These are phyloP conservation scores for Hippolais icterina DNA, from an alignment of 2,113 vertebrate genomes.

Conservation along the genomic window DNA sequence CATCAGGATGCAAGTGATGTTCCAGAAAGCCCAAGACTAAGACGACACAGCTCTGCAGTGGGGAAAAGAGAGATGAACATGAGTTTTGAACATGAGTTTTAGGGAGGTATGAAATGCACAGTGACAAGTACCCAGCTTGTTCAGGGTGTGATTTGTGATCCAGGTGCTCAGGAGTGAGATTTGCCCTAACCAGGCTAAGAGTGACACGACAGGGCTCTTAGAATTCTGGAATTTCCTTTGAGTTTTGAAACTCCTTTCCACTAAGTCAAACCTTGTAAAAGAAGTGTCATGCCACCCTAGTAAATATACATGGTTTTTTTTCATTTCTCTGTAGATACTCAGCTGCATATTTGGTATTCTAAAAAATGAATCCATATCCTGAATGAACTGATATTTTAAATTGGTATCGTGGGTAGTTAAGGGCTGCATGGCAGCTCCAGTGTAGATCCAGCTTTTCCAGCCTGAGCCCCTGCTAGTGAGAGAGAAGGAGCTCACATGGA, in stretches of 20 bases:
- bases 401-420: neutral
- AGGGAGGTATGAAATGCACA: accelerated
- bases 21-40: neutral
- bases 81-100: neutral
- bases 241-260: neutral
- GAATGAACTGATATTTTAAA: neutral
- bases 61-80: neutral
- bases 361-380: neutral
- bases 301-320: accelerated
- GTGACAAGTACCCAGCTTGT: accelerated
- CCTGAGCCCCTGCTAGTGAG: neutral
- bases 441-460: neutral
- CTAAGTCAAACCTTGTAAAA: neutral
- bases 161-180: neutral
- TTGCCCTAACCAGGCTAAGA: neutral
- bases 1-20: neutral
- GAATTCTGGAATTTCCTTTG: neutral
- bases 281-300: accelerated
- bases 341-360: neutral
- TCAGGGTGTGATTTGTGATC: neutral
- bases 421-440: neutral
- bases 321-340: neutral
- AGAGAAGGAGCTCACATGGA: neutral
- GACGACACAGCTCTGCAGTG: neutral
- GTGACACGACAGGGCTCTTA: neutral